A percentile compares a stretch with the other conserved stretches of the same genome.
Conservation (phyloP, 2,888 invertebrate species). For the Omphaloscelis lunosa region DNA sequence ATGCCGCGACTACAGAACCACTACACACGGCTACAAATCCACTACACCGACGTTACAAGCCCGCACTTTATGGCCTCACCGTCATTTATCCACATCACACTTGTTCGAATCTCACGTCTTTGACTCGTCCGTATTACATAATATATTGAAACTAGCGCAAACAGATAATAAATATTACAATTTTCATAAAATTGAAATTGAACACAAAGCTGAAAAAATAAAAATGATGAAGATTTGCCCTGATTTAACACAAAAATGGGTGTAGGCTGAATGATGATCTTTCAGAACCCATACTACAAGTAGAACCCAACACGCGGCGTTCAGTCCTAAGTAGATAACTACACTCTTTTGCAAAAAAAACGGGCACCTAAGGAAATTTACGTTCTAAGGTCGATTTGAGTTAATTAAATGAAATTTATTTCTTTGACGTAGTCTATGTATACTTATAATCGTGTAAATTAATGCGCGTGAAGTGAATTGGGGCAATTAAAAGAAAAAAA, state of each 20-base stretch:
- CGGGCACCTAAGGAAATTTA: too few relatives aligned
- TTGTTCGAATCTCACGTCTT: background rate
- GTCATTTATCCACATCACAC: slow-evolving; percentile 10
- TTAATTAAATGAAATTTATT: too few relatives aligned
- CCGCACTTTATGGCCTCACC: background rate
- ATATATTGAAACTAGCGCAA: background rate
- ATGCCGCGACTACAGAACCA: background rate
- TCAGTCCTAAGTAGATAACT: background rate
- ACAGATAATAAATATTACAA: background rate
- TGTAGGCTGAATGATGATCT: too few relatives aligned
- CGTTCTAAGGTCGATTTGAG: too few relatives aligned
- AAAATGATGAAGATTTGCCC: too few relatives aligned
- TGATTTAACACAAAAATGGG: background rate
- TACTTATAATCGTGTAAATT: too few relatives aligned
- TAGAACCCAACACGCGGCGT: background rate
- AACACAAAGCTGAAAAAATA: too few relatives aligned
- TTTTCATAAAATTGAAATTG: background rate
- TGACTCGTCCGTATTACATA: background rate
- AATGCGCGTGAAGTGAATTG: too few relatives aligned
- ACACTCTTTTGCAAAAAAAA: too few relatives aligned
- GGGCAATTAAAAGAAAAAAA: too few relatives aligned
- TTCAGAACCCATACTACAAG: background rate
- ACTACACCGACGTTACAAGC: too few relatives aligned
- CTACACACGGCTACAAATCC: background rate
- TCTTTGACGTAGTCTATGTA: too few relatives aligned